Base-by-base conservation (phyloP, 2,113 vertebrate species). In the Oryzias melastigma region DNA sequence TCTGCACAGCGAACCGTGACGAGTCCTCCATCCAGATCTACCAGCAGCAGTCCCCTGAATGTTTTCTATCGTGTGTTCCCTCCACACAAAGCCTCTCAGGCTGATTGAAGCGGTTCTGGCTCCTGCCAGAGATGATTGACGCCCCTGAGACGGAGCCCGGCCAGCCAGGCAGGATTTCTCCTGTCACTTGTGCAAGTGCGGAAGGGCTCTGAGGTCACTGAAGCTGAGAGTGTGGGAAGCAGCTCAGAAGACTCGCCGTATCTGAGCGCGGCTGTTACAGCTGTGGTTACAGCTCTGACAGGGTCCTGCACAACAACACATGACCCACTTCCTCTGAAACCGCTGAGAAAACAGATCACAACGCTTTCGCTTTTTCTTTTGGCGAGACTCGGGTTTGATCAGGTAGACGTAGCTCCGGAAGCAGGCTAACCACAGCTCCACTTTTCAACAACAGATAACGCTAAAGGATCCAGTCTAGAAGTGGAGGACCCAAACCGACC, bases 91-190 rank as follows among this genome's bases (percentile, higher is more conserved):
- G 72, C 57, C 73, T 75, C 62, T 79, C n/a, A 0, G 29, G 46
- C 62, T 80, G 85, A 84, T 69, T 87, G 83, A 60, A 82, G 74
- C 74, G 68, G 66, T 74, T 76, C 76, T 55, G 69, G 59, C 81
- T 76, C 72, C 71, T 78, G 74, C 81, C 78, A 77, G 43, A 62
- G 52, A 75, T 85, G 88, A 87, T 83, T 85, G 85, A 85, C 80
- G n/a, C 71, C 40, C 58, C 24, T 24, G 67, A 82, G 82, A 80
- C 79, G 80, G 75, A 83, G 54, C 69, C 49, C 57, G 78, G 81
- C 77, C 82, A 78, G 81, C 77, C 82, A 78, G 70, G 3, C 10
- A 83, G 83, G 73, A 75, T 78, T 80, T 78, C 10, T 60, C 63
- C 78, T 67, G 69, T 84, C 80, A 81, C 60, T 73, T 61, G 70